Evolutionary conservation across 2,888 invertebrate species (phyloP), one percentile per base, ranked within the genome.

Genomic region (Melanophora roralis): DNA sequence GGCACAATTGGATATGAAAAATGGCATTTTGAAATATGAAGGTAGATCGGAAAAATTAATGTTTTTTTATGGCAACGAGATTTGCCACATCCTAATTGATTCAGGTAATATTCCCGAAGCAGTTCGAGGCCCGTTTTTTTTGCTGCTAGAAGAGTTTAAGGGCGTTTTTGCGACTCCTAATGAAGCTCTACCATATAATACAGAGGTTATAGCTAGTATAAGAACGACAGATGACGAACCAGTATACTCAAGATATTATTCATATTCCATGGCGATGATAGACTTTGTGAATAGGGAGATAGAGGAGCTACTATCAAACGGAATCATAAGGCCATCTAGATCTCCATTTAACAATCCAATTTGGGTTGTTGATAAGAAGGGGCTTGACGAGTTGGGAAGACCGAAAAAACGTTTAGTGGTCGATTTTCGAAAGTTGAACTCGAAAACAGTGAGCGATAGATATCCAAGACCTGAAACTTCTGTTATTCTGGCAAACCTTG

Each of bases 321-420:
- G n/a, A n/a, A n/a, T n/a, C n/a, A n/a, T n/a, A n/a, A n/a, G n/a
- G n/a, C n/a, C n/a, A n/a, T n/a, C n/a, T n/a, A n/a, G n/a, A n/a
- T n/a, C n/a, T n/a, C n/a, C n/a, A n/a, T 62, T 43, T 77, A 12
- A 45, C 62, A 1, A 53, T n/a, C n/a, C n/a, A n/a, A n/a, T n/a
- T n/a, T n/a, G n/a, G n/a, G n/a, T n/a, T n/a, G n/a, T n/a, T n/a
- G 78, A 81, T 9, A 82, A 82, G 62, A 82, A 81, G 53, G 77
- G 81, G 6, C 19, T 79, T 7, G 77, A 77, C 36, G 67, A 74
- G 4, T 21, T 47, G 3, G 72, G 75, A 4, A 81, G 32, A 19
- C 55, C 27, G 8, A 78, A 81, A 68, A 77, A 71, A 47, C 78
- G 80, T 8, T 36, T 82, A 9, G 74, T 82, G 8, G 45, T 82